A percentile compares a stretch with the other conserved stretches of the same genome.
Conservation (phyloP, 2,797 vertebrate genomes). For the Hyperoplus lanceolatus region DNA sequence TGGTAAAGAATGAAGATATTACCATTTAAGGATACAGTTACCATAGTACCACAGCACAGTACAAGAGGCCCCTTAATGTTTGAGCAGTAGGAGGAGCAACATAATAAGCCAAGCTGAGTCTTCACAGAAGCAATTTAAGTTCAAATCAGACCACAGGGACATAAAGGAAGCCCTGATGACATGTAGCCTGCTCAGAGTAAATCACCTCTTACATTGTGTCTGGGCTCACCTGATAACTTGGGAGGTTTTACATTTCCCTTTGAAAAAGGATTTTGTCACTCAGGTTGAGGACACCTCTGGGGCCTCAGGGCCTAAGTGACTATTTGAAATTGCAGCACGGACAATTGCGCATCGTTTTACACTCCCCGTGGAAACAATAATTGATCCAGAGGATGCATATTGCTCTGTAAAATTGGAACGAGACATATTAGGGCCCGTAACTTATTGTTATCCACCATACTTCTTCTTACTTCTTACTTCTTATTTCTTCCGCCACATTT, state of each 20-base stretch:
- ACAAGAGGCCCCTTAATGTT: constrained; percentile 66
- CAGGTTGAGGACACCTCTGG: constrained; percentile 72
- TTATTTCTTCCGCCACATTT: too few relatives aligned
- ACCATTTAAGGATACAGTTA: constrained; percentile 59
- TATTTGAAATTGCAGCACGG: constrained; percentile 74
- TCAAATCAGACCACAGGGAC: constrained; percentile 84
- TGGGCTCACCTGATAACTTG: constrained; percentile 80
- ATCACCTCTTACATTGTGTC: constrained; percentile 83
- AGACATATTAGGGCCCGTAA: constrained; percentile 10
- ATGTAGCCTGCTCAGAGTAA: constrained; percentile 79
- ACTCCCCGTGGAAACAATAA: constrained; percentile 60
- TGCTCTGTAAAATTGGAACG: constrained; percentile 42
- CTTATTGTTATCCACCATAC: too few relatives aligned
- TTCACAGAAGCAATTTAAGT: constrained; percentile 85
- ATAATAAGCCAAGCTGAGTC: constrained; percentile 73
- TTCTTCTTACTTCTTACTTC: too few relatives aligned
- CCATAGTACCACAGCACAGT: constrained; percentile 9
- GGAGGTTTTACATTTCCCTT: constrained; percentile 80
- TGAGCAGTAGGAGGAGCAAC: constrained; percentile 70
- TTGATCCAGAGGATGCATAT: constrained; percentile 54
- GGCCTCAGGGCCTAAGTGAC: constrained; percentile 78
- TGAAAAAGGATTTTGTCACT: constrained; percentile 78
- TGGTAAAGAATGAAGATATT: constrained; percentile 77
- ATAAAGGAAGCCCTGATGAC: constrained; percentile 80
- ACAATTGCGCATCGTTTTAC: constrained; percentile 59